Evolutionary conservation across 2,888 invertebrate species (phyloP).

Genomic region (Ceriagrion tenellum): DNA sequence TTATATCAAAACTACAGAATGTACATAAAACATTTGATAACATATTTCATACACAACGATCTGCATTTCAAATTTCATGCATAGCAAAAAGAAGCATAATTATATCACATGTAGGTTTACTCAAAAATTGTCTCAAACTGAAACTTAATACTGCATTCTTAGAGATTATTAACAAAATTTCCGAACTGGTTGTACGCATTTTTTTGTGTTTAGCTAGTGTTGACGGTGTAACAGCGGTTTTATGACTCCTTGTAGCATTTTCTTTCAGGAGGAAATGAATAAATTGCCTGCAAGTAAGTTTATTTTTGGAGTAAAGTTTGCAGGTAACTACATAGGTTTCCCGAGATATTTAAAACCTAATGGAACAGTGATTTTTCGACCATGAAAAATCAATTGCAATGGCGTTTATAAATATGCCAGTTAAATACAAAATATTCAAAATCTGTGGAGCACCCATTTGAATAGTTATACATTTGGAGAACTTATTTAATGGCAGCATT

Average conservation of each 20-base stretch:
- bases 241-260: not conserved
- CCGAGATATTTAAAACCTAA: no score
- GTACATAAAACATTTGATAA: not conserved
- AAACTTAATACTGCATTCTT: not conserved
- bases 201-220: not conserved
- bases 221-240: not conserved
- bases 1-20: slow-evolving; percentile 12
- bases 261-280: no score
- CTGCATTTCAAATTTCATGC: not conserved
- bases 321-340: no score
- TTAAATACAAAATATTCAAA: not conserved
- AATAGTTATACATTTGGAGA: not conserved
- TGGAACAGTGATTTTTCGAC: not conserved
- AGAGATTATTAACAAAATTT: not conserved
- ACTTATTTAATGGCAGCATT: not conserved
- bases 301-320: no score
- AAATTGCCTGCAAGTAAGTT: no score
- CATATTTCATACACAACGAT: not conserved
- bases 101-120: not conserved
- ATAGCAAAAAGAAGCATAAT: slow-evolving; percentile 12
- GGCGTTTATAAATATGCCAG: not conserved
- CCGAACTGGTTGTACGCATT: not conserved
- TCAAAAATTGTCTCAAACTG: not conserved
- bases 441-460: not conserved
- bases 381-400: not conserved